Base-by-base conservation (phyloP, 1,140 invertebrate species). In the Thaumatotibia leucotreta region DNA sequence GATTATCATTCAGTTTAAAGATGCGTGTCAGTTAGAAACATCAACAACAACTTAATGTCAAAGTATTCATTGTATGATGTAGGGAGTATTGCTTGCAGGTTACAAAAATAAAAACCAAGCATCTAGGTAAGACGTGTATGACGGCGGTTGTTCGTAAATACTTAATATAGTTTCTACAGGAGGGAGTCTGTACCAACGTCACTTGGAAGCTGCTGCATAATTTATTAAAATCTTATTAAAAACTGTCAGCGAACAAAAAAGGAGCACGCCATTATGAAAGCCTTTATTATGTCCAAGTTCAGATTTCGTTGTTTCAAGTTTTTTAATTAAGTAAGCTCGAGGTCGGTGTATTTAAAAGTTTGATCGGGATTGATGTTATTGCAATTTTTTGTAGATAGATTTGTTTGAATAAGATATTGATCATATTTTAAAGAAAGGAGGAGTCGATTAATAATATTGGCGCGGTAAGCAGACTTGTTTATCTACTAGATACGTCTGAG, bases 181-280 rank as follows among this genome's bases (percentile, higher is more conserved):
- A n/a, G 11, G 14, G 6, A 20, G 9, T 45, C 39, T 45, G 17
- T 20, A 6, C 39, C 39, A 14, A 23, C 52, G 52, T 58, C 52
- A 58, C 23, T 27, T 58, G 52, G 23, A 27, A 58, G 52, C 66
- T 67, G 35, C 64, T 77, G 73, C 73, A 77, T 79, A 79, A 79
- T 77, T 79, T 75, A 79, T 79, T 75, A 79, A 76, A 76, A 75
- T 75, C 77, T 79, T 79, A 79, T 77, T 76, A 75, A 76, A 79
- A 79, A 79, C 72, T 77, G 73, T 76, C 73, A 72, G 67, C 70
- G 72, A 70, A 75, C 69, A 71, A 76, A 76, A 78, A 73, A 72
- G 61, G 61, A 65, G 45, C 62, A 54, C 54, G 70, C 63, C 64
- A 76, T 74, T 74, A 74, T 72, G 74, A 72, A 75, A 77, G 71